phyloP scores from a whole-genome alignment of 2,888 invertebrate genomes.

The Ephialtes manifestator region DNA sequence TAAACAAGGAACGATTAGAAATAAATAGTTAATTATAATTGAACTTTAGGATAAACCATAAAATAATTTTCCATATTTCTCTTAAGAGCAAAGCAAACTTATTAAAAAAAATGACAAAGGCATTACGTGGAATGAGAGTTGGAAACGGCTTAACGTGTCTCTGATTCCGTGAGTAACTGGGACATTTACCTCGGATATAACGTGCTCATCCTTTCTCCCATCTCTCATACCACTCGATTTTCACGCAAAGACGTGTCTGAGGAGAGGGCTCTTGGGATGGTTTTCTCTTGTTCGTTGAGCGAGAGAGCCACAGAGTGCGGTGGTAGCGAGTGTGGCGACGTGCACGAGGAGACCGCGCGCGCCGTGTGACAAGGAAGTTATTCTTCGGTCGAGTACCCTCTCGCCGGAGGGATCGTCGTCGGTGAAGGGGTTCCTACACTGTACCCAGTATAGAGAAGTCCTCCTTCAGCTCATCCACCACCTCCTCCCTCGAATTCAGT shows the following conservation, averaged over 20 bases:
- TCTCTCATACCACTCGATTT: conserved; percentile 59
- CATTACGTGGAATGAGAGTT: background rate
- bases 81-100: background rate
- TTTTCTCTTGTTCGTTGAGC: conserved; percentile 45
- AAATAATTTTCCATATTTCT: background rate
- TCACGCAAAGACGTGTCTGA: conserved; percentile 58
- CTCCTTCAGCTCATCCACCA: background rate
- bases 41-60: no score
- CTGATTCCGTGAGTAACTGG: conserved; percentile 11
- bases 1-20: no score
- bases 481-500: conserved; percentile 32
- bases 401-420: conserved; percentile 60
- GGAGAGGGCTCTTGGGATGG: conserved; percentile 46
- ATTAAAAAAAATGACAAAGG: background rate
- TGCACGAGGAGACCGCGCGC: conserved; percentile 45
- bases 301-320: conserved; percentile 10
- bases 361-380: conserved; percentile 65
- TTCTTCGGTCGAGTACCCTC: conserved; percentile 66
- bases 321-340: conserved; percentile 35
- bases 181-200: conserved; percentile 42
- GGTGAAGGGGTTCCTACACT: conserved; percentile 35
- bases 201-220: conserved; percentile 17
- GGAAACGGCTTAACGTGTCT: conserved; percentile 9
- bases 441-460: conserved; percentile 6
- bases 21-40: no score